Evolutionary conservation across 2,888 invertebrate genomes (phyloP), one percentile per base, ranked within the genome.

Genomic region (Mimas tiliae): DNA sequence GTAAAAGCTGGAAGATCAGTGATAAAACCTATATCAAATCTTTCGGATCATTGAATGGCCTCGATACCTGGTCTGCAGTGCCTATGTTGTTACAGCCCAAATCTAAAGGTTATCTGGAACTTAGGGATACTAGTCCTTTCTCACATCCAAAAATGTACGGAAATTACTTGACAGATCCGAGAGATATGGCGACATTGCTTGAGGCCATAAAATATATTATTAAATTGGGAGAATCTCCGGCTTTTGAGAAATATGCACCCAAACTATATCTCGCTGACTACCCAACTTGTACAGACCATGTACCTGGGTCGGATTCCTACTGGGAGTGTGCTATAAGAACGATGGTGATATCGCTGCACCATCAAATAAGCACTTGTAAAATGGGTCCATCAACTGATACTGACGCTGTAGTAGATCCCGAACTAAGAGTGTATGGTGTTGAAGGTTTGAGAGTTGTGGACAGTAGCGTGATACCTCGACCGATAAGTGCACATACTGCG

Each of bases 111-210:
- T 94, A 94, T 9, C 81, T 98, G 0, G 95, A 94, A 80, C 93
- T 98, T 0, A 94, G 95, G 74, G 96, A 96, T 45, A 95, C 94
- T n/a, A 95, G 97, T 88, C 97, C 98, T 0, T 94, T 95, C 64
- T 95, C 96, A 1, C 95, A 95, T 78, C 98, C 98, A 0, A 94
- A 95, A 68, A 94, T 98, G 67, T 95, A 96, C 76, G 96, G 97
- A 0, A 97, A 98, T 75, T 98, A 98, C 81, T 95, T 98, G 67
- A 94, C 95, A 0, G 95, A 97, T 79, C 94, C 95, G 14, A 91
- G 94, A 66, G 94, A 97, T 75, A 82, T 95, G 58, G 90, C 92
- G 16, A 94, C 95, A 0, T 72, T 96, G 19, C 86, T 95, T 38
- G 94, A 94, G 67, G 96, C 95, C 27, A 91, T 96, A 6, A 95